Evolutionary conservation across 2,797 vertebrate genomes (phyloP), one percentile per base, ranked within the genome.

Genomic region (Margarornis squamiger): DNA sequence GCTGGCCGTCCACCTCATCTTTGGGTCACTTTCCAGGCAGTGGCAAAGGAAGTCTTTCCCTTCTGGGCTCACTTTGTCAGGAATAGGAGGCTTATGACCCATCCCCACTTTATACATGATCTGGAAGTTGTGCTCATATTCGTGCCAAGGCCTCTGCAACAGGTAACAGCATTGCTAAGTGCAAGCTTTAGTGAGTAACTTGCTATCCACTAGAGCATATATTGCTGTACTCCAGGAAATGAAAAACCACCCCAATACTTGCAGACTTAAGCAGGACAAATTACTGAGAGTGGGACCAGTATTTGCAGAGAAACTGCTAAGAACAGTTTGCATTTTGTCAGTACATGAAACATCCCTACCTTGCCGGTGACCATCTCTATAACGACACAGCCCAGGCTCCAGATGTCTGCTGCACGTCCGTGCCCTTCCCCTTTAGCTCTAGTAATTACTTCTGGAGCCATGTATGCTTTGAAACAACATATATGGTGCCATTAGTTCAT

Each of bases 101-200:
- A 99, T 99, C 30, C 99, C 99, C 93, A 99, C 99, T 98, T 98
- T 99, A 96, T 99, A 99, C 99, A 99, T 99, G 84, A 99, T 99
- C 98, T 99, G 99, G 97, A 99, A 99, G 98, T 99, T 99, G 98
- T 99, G 99, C 95, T 99, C 99, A 5, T 99, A 99, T 95, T 99
- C 99, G 12, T 99, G 99, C 99, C 99, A 99, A 6, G 99, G 99
- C 93, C 99, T 98, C 99, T 99, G 97, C 65, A 96, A 93, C 55
- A 75, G 88, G 32, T 41, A 90, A 94, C 20, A 85, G 41, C 45
- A 70, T n/a, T 55, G 79, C 21, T 83, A 49, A 95, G 78, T 38
- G 73, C 43, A 63, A 51, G n/a, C 26, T 51, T 79, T 59, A 59
- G 43, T 5, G 12, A 62, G 23, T 10, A 61, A 75, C 43, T 15